A percentile compares a stretch with the other conserved stretches of the same genome.
Evolutionary conservation across 2,113 vertebrate species (phyloP).

Genomic region (Spea multiplicata): DNA sequence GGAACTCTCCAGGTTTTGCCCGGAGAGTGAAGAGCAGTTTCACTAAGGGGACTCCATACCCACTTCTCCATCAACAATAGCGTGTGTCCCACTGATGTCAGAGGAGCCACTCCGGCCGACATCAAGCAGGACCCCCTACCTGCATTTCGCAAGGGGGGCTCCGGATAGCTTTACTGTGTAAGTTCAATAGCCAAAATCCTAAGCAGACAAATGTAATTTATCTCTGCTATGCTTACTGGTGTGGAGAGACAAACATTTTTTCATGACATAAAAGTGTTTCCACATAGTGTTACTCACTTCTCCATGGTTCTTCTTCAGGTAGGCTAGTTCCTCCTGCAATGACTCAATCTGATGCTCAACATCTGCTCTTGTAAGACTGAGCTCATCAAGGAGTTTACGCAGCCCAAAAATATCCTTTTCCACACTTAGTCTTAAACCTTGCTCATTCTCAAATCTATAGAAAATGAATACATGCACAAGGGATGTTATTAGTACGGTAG

Average conservation of each 20-base stretch:
- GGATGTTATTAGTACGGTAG: too few species aligned
- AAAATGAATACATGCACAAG: background rate
- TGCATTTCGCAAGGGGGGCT: too few species aligned
- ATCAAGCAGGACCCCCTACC: too few species aligned
- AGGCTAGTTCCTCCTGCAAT: conserved; percentile 77
- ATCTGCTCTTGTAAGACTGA: conserved; percentile 36
- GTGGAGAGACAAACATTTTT: background rate
- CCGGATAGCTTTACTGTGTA: too few species aligned
- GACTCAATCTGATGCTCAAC: conserved; percentile 56
- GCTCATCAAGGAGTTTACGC: conserved; percentile 40
- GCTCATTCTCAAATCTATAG: conserved; percentile 40
- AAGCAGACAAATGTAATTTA: too few species aligned
- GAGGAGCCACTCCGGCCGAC: too few species aligned
- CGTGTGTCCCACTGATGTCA: too few species aligned
- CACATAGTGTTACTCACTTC: conserved; percentile 56
- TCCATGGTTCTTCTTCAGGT: conserved; percentile 79
- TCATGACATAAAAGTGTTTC: background rate
- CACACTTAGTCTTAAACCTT: conserved; percentile 9
- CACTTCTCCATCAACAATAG: too few species aligned
- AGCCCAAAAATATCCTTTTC: conserved; percentile 36
- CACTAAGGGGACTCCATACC: too few species aligned
- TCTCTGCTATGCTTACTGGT: background rate
- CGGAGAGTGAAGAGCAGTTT: too few species aligned
- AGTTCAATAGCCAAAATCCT: too few species aligned
- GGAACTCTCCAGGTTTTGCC: too few species aligned